A percentile compares a stretch with the other conserved stretches of the same genome.
Conservation (phyloP, 2,797 vertebrate species). For the Xenentodon cancila region DNA sequence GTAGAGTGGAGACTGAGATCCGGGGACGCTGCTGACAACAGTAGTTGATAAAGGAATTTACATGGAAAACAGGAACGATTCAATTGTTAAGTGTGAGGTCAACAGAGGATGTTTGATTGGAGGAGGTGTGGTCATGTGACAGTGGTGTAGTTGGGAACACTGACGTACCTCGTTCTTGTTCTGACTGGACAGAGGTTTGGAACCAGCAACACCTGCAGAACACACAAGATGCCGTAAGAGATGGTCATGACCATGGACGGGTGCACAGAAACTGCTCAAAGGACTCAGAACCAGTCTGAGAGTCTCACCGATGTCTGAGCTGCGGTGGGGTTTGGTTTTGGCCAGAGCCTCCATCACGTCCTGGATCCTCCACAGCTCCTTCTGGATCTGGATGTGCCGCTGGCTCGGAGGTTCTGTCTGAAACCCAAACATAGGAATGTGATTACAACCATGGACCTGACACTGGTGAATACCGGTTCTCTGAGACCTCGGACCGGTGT, state of each 20-base stretch:
- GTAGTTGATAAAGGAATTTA: no score
- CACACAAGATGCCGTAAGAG: neutral
- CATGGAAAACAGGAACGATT: no score
- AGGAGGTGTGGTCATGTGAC: no score
- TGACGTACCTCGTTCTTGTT: constrained; percentile 70
- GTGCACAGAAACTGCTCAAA: neutral
- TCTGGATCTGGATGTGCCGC: constrained; percentile 94
- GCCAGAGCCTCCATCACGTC: constrained; percentile 95
- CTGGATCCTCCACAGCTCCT: constrained; percentile 97
- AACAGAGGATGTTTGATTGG: no score
- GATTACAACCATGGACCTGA: neutral
- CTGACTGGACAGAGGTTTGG: constrained; percentile 66
- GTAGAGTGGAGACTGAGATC: no score
- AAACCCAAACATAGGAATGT: constrained; percentile 3
- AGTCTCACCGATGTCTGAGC: constrained; percentile 78
- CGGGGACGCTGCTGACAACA: no score
- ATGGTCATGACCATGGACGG: no score
- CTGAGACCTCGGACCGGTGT: no score
- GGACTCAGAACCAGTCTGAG: no score
- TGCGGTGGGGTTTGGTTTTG: constrained; percentile 90
- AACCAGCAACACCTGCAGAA: constrained; percentile 53
- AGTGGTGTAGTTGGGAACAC: neutral
- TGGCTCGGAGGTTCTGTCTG: constrained; percentile 95
- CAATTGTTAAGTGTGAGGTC: no score
- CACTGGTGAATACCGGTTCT: constrained; percentile 2